Percentiles rank a stretch among this genome's conserved stretches.
These are phyloP conservation scores for Anoura caudifer DNA, from an alignment of 2,113 vertebrate species.

Conservation along the genomic window DNA sequence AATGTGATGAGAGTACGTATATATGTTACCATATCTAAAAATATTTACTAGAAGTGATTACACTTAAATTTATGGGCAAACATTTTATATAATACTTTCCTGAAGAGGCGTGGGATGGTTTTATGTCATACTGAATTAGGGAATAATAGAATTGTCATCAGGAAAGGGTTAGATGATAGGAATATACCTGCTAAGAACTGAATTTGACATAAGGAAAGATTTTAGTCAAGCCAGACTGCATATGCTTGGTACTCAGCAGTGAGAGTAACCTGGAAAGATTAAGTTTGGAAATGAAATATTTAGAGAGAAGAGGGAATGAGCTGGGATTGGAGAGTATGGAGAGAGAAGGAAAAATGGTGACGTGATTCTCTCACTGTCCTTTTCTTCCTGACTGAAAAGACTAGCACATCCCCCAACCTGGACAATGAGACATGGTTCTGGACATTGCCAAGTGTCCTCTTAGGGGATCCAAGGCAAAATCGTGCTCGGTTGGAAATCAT, in stretches of 20 bases:
- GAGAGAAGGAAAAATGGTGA: not conserved
- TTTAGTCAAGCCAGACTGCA: not conserved
- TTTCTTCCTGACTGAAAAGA: not conserved
- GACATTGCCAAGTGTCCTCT: not conserved
- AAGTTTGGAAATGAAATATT: not conserved
- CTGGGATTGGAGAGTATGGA: not conserved
- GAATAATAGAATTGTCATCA: constrained; percentile 69
- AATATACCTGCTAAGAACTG: not conserved
- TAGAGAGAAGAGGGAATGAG: not conserved
- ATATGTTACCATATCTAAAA: constrained; percentile 49
- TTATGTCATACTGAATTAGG: constrained; percentile 71
- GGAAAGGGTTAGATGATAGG: not conserved
- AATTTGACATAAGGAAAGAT: constrained; percentile 34
- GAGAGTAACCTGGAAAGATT: not conserved
- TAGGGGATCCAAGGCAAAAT: not conserved
- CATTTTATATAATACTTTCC: constrained; percentile 50
- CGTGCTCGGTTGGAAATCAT: not conserved
- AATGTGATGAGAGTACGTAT: constrained; percentile 67
- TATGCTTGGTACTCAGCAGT: not conserved
- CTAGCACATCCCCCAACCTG: fast-evolving
- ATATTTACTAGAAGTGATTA: constrained; percentile 68
- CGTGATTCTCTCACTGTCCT: not conserved
- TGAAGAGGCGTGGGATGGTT: constrained; percentile 57
- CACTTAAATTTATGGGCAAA: constrained; percentile 39
- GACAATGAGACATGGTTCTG: not conserved